Percentiles rank a stretch among this genome's conserved stretches.
Conservation (phyloP, 1,140 invertebrate species). For the Nautilus pompilius region DNA sequence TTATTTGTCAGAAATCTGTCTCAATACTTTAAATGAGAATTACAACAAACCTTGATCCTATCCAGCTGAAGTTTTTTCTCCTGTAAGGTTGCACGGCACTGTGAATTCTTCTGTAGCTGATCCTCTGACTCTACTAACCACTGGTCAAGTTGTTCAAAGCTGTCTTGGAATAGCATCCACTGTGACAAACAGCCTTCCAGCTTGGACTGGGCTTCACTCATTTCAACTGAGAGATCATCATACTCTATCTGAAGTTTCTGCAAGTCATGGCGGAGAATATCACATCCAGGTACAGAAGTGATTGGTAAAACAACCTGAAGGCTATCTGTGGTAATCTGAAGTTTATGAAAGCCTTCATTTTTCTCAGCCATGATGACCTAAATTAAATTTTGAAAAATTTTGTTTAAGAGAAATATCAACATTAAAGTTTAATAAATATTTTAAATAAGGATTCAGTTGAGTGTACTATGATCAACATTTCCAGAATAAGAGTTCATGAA, state of each 20-base stretch:
- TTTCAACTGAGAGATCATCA: conserved; percentile 79
- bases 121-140: conserved; percentile 89
- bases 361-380: conserved; percentile 43
- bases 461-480: too few relatives aligned
- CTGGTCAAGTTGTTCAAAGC: conserved; percentile 77
- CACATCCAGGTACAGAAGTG: conserved; percentile 83
- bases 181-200: conserved; percentile 66
- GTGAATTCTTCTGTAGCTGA: conserved; percentile 84
- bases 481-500: too few relatives aligned
- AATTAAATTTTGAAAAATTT: too few relatives aligned
- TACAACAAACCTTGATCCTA: conserved; percentile 79
- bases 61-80: conserved; percentile 91
- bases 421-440: too few relatives aligned
- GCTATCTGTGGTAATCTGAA: conserved; percentile 80
- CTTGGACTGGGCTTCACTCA: conserved; percentile 90
- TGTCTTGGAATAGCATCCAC: conserved; percentile 50
- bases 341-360: conserved; percentile 85
- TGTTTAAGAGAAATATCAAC: too few relatives aligned
- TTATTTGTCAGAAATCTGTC: too few relatives aligned
- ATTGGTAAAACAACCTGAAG: conserved; percentile 90
- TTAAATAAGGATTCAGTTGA: too few relatives aligned
- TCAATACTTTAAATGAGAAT: too few relatives aligned
- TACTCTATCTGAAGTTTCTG: conserved; percentile 84
- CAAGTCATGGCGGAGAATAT: conserved; percentile 78
- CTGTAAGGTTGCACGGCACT: conserved; percentile 84